phyloP scores from a whole-genome alignment of 2,113 vertebrate genomes.

The Himantopus leucocephalus region DNA sequence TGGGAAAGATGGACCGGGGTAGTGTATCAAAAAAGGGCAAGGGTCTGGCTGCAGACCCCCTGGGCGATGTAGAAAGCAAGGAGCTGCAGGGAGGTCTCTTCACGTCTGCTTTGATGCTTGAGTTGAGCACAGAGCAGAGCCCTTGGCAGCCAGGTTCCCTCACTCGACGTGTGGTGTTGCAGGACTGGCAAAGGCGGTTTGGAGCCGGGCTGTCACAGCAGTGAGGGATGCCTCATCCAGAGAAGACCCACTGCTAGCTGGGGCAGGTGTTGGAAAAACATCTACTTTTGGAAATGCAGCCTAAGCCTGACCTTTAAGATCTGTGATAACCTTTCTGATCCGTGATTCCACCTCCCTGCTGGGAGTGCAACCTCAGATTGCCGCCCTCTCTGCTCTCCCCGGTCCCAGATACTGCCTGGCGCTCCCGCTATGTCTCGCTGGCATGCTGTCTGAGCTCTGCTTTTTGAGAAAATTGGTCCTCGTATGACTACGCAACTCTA shows the following conservation, averaged over 20 bases:
- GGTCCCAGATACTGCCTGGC: background rate
- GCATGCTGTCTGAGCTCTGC: background rate
- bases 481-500: too few species aligned
- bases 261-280: background rate
- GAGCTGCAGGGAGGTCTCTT: background rate
- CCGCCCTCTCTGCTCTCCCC: background rate
- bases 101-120: accelerated
- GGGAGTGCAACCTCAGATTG: background rate
- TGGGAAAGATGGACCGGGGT: background rate
- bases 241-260: background rate
- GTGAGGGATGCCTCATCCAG: background rate
- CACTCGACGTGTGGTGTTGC: accelerated
- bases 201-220: accelerated
- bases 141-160: background rate
- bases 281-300: background rate
- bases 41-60: background rate
- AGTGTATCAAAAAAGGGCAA: accelerated
- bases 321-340: background rate
- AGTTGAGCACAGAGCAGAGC: background rate
- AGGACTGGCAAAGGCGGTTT: background rate
- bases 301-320: background rate
- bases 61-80: background rate
- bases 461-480: background rate
- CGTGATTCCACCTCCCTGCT: background rate
- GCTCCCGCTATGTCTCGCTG: background rate